Percentiles rank a stretch among this genome's conserved stretches.
phyloP scores from a whole-genome alignment of 2,797 vertebrate species.

The Sciurus vulgaris region DNA sequence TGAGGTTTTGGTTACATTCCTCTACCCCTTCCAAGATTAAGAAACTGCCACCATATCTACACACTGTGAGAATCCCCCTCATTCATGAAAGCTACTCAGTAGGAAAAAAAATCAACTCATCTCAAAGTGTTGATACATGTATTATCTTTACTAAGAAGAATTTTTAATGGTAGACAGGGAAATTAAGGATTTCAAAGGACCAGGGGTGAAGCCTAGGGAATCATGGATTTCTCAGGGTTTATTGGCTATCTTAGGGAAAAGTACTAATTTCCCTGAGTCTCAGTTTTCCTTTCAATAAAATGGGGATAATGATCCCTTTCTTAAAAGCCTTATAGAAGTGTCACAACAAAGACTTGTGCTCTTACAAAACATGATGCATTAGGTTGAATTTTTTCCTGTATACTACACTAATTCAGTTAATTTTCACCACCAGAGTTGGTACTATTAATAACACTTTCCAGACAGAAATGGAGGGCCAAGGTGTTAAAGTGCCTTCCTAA shows the following conservation, averaged over 20 bases:
- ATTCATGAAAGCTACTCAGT: neutral
- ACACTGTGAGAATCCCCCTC: neutral
- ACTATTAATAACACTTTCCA: neutral
- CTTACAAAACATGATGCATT: neutral
- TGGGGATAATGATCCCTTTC: neutral
- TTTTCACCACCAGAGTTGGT: neutral
- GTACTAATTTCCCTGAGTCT: neutral
- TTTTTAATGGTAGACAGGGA: neutral
- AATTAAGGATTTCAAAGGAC: neutral
- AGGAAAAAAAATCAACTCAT: neutral
- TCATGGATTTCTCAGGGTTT: neutral
- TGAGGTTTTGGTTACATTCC: neutral
- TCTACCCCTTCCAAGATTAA: neutral
- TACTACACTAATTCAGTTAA: neutral
- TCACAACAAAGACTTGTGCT: neutral
- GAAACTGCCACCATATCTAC: fast-evolving
- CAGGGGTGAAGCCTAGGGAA: neutral
- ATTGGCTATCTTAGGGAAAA: neutral
- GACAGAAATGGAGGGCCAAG: neutral
- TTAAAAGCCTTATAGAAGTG: neutral
- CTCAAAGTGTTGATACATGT: neutral
- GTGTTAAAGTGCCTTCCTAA: neutral
- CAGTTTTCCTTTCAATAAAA: constrained; percentile 29
- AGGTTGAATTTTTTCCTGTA: neutral
- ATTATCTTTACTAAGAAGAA: neutral